These are phyloP conservation scores for Steinernema khuongi DNA, from an alignment of 1,140 invertebrate species.

Conservation along the genomic window DNA sequence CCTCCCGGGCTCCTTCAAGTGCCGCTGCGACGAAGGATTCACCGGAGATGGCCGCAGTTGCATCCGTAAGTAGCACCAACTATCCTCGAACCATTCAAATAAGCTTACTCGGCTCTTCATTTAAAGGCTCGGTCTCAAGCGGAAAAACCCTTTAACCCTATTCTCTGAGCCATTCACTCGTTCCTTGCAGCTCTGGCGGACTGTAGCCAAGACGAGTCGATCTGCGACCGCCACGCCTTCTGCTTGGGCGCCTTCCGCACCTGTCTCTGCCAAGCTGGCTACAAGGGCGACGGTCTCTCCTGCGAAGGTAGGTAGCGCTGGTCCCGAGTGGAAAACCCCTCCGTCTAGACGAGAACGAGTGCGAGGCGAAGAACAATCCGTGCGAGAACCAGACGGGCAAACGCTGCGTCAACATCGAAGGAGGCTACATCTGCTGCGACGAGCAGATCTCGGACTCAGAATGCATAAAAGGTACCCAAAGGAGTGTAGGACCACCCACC, in stretches of 20 bases:
- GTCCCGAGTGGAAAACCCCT: conserved; percentile 20
- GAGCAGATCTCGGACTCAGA: conserved; percentile 29
- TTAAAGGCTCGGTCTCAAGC: too few species aligned
- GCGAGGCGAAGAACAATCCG: conserved; percentile 33
- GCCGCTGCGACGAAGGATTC: conserved; percentile 50
- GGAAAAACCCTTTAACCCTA: neutral
- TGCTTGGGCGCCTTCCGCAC: conserved; percentile 38
- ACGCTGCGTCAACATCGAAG: conserved; percentile 46
- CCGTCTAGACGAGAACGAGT: conserved; percentile 48
- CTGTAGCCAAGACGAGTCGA: conserved; percentile 39
- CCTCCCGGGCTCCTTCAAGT: conserved; percentile 46
- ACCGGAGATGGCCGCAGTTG: conserved; percentile 48
- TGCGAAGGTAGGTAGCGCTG: conserved; percentile 34
- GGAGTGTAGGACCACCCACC: neutral
- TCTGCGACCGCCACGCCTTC: conserved; percentile 47
- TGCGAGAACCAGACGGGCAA: conserved; percentile 32
- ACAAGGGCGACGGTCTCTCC: conserved; percentile 46
- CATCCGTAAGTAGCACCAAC: conserved; percentile 26
- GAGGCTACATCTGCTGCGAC: conserved; percentile 50
- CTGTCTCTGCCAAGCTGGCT: conserved; percentile 45
- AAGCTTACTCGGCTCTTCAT: too few species aligned
- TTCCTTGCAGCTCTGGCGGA: conserved; percentile 41
- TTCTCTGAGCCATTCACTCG: neutral
- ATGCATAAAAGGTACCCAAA: conserved; percentile 38
- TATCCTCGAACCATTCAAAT: conserved; percentile 12